phyloP scores from a whole-genome alignment of 1,140 invertebrate species.

The Ceratosolen solmsi region DNA sequence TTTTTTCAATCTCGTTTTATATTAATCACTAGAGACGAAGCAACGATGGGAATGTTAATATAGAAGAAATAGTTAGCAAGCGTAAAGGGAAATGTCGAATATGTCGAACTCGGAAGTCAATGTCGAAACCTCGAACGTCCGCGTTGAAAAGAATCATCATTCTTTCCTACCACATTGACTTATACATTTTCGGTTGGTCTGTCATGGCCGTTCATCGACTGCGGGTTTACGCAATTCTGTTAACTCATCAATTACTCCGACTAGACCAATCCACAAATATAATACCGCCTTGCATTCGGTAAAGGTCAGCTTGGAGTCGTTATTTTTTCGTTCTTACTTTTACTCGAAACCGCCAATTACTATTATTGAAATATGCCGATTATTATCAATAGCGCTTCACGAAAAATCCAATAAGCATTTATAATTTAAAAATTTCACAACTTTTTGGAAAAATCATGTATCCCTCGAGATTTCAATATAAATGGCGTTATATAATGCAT shows the following conservation, averaged over 20 bases:
- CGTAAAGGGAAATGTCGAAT: conserved; percentile 12
- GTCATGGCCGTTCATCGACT: conserved; percentile 46
- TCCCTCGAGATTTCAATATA: neutral
- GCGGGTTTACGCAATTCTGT: conserved; percentile 14
- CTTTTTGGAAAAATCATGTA: neutral
- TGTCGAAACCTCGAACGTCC: conserved; percentile 30
- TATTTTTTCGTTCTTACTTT: no score
- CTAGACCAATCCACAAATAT: neutral
- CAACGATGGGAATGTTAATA: neutral
- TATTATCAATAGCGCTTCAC: no score
- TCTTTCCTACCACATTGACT: neutral
- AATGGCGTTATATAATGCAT: neutral
- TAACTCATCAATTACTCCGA: neutral
- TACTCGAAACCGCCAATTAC: no score
- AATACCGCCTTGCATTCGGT: neutral
- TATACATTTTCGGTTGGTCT: conserved; percentile 23
- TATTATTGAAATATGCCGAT: no score
- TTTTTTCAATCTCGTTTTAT: no score
- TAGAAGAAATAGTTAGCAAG: neutral
- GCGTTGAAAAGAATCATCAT: conserved; percentile 23
- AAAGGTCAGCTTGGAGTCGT: neutral
- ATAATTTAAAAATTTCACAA: neutral
- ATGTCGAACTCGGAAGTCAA: conserved; percentile 32
- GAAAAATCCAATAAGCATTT: neutral
- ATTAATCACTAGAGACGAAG: neutral